phyloP scores from a whole-genome alignment of 2,797 vertebrate genomes.

The Aphelocoma californica region DNA sequence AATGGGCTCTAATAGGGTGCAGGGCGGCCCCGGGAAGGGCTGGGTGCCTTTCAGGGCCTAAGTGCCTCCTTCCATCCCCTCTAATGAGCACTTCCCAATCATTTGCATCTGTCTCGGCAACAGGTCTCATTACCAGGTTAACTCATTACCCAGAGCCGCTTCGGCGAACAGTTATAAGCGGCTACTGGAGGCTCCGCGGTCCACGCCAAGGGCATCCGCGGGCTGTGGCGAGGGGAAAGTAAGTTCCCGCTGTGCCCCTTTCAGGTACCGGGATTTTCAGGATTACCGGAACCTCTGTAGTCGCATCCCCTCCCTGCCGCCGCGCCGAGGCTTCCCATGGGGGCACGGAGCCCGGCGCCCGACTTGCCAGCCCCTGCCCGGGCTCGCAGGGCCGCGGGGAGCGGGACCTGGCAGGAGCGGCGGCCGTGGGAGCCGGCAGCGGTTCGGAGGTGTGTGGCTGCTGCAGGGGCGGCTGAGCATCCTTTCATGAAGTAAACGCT shows the following conservation, averaged over 20 bases:
- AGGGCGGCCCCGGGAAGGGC: slow-evolving; percentile 27
- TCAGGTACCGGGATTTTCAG: not conserved
- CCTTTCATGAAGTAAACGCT: not conserved
- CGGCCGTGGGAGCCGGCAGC: not conserved
- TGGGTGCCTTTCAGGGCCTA: slow-evolving; percentile 32
- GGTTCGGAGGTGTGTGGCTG: not conserved
- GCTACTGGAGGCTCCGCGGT: not conserved
- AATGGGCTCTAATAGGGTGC: slow-evolving; percentile 41
- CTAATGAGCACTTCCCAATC: slow-evolving; percentile 54
- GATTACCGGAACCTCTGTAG: not conserved
- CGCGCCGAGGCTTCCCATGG: not conserved
- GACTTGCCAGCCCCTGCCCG: slow-evolving; percentile 18
- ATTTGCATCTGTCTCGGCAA: slow-evolving; percentile 49
- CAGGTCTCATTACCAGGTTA: slow-evolving; percentile 61
- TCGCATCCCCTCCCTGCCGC: not conserved
- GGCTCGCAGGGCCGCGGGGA: not conserved
- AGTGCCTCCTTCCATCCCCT: slow-evolving; percentile 48
- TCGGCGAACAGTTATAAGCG: not conserved
- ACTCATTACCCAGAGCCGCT: slow-evolving; percentile 1
- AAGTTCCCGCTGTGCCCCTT: fast-evolving
- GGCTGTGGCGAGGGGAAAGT: not conserved
- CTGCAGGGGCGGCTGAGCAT: not conserved
- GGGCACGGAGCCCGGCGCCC: not conserved
- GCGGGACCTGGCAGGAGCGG: not conserved
- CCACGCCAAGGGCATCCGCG: fast-evolving